Evolutionary conservation across 2,113 vertebrate species (phyloP).

Genomic region (Xenopus borealis): DNA sequence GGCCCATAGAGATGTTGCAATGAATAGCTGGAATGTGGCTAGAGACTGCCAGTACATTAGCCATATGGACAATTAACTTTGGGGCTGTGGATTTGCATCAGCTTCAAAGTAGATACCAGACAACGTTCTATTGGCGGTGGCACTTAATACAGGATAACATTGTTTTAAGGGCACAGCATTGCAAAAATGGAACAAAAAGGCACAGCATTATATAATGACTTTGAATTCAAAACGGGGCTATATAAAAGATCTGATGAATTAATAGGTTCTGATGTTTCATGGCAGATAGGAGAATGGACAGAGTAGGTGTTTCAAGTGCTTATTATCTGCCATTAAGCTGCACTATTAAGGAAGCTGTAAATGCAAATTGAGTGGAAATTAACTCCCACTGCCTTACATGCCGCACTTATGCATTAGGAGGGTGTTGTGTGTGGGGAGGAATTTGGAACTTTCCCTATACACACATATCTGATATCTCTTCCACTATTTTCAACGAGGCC

Average conservation of each 20-base stretch:
- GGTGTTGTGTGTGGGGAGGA: not conserved
- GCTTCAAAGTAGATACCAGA: too few species aligned
- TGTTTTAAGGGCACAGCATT: not conserved
- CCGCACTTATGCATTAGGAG: not conserved
- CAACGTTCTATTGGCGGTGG: not conserved
- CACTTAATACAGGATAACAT: not conserved
- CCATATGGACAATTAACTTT: too few species aligned
- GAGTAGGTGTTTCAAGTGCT: conserved; percentile 1
- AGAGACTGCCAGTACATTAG: too few species aligned
- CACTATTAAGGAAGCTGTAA: not conserved
- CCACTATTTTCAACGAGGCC: not conserved
- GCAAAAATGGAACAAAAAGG: not conserved
- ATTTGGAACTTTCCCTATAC: not conserved
- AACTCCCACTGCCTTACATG: not conserved
- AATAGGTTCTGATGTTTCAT: conserved; percentile 1
- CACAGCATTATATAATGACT: not conserved
- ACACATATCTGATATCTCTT: not conserved
- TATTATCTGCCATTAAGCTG: conserved; percentile 4
- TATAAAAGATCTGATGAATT: not conserved
- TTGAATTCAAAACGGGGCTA: not conserved
- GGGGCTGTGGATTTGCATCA: too few species aligned
- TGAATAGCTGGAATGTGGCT: too few species aligned
- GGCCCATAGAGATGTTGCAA: too few species aligned
- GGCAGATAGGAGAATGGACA: not conserved
- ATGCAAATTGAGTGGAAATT: not conserved